Conservation (phyloP, 2,888 invertebrate genomes). For the Clepsis dumicolana region DNA sequence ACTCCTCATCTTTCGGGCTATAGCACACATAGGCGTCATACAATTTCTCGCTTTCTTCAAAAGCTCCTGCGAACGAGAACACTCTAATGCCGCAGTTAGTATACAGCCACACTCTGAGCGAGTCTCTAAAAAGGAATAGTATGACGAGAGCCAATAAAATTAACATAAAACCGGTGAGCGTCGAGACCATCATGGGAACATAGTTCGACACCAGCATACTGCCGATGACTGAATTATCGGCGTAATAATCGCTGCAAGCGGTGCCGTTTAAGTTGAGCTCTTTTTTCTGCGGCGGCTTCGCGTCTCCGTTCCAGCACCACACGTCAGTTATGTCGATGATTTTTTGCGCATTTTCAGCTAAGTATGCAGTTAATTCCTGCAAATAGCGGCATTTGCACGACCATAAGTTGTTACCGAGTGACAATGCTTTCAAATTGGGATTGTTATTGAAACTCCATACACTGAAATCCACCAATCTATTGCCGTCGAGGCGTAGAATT, state of each 20-base stretch:
- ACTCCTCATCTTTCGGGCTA: conserved; percentile 96
- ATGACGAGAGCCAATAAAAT: conserved; percentile 91
- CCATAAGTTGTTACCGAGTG: conserved; percentile 95
- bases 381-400: conserved; percentile 96
- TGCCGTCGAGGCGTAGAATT: conserved; percentile 93
- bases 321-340: conserved; percentile 92
- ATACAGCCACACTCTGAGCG: conserved; percentile 94
- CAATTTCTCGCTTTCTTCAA: conserved; percentile 93
- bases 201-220: conserved; percentile 94
- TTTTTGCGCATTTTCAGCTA: conserved; percentile 92
- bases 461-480: conserved; percentile 92
- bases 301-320: conserved; percentile 92
- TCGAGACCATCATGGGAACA: conserved; percentile 93
- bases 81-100: conserved; percentile 94
- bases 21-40: conserved; percentile 98
- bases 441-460: conserved; percentile 91
- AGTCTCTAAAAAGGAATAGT: conserved; percentile 94
- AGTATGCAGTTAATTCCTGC: conserved; percentile 93
- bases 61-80: conserved; percentile 89
- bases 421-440: conserved; percentile 90
- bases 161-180: conserved; percentile 91
- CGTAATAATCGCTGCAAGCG: conserved; percentile 94
- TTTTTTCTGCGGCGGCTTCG: conserved; percentile 91
- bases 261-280: conserved; percentile 94
- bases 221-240: conserved; percentile 93